Evolutionary conservation across 2,888 invertebrate species (phyloP), one percentile per base, ranked within the genome.

Genomic region (Nemurella pictetii): DNA sequence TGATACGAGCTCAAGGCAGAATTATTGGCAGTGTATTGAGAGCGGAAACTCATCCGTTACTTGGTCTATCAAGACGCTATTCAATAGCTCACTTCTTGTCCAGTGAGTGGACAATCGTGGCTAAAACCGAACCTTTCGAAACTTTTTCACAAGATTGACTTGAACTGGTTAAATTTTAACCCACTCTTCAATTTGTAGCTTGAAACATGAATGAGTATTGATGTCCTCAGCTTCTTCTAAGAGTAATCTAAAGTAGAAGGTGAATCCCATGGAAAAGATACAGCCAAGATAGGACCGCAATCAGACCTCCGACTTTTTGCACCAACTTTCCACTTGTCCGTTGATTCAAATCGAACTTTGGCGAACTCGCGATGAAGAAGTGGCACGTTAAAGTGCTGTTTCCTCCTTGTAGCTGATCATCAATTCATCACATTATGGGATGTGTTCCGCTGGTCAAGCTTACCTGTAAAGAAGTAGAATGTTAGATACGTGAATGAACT

Each of bases 131-230:
- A 75, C 75, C 32, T 5, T 35, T 36, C 7, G 80, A 80, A 80
- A 80, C 35, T 80, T 80, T 80, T 26, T 26, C 80, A 25, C 36
- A 32, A 73, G 83, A 85, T 83, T 83, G 85, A 78, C 73, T 85
- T 78, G 32, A 55, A 75, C 85, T 83, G 83, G 80, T 85, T 85
- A 85, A 85, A 85, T 85, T 83, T 85, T 85, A 83, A 80, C 83
- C 35, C 35, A 72, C 78, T 78, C 80, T 83, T 84, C 84, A 84
- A 84, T 84, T 84, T 84, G 81, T 85, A 83, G 73, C 83, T 78
- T 85, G 80, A 83, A 85, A 83, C 80, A 80, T 83, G 82, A 80
- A 85, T 85, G 85, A 85, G 83, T 80, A 82, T 85, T 78, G 85
- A 83, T 83, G 83, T 85, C 83, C 83, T 30, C 36, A 25, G 36